Percentiles rank a stretch among this genome's conserved stretches.
These are phyloP conservation scores for Rhynchophorus ferrugineus DNA, from an alignment of 1,140 invertebrate genomes.

Conservation along the genomic window DNA sequence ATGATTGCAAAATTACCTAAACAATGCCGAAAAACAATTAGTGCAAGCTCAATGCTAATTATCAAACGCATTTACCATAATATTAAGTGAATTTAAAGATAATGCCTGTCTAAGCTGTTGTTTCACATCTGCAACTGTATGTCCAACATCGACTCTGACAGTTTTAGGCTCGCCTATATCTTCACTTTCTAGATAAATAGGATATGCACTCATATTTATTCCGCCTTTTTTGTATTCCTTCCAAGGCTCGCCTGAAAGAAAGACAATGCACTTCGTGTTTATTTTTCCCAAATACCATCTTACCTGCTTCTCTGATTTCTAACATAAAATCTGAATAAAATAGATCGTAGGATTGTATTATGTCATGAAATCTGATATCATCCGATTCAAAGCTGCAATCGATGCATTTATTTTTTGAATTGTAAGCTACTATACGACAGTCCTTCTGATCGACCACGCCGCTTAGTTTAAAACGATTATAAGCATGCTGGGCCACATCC, in stretches of 20 bases:
- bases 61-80: conserved; percentile 38
- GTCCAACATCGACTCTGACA: conserved; percentile 50
- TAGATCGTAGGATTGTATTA: conserved; percentile 31
- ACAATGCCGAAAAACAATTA: too few relatives aligned
- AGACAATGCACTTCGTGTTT: not conserved
- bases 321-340: conserved; percentile 53
- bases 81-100: conserved; percentile 41
- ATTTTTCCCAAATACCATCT: conserved; percentile 10
- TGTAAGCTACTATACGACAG: conserved; percentile 68
- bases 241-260: conserved; percentile 44
- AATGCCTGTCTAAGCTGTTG: conserved; percentile 46
- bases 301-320: conserved; percentile 57
- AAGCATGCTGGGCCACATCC: conserved; percentile 51
- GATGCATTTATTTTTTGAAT: conserved; percentile 58
- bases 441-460: conserved; percentile 52
- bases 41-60: not conserved
- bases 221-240: conserved; percentile 58
- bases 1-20: conserved; percentile 43
- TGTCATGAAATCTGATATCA: conserved; percentile 47
- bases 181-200: conserved; percentile 53
- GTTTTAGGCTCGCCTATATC: conserved; percentile 55
- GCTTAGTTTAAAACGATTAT: conserved; percentile 54
- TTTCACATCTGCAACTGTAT: conserved; percentile 57
- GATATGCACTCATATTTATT: conserved; percentile 56
- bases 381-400: conserved; percentile 63